Evolutionary conservation across 2,888 invertebrate species (phyloP), one percentile per base, ranked within the genome.

Genomic region (Synergus umbraculus): DNA sequence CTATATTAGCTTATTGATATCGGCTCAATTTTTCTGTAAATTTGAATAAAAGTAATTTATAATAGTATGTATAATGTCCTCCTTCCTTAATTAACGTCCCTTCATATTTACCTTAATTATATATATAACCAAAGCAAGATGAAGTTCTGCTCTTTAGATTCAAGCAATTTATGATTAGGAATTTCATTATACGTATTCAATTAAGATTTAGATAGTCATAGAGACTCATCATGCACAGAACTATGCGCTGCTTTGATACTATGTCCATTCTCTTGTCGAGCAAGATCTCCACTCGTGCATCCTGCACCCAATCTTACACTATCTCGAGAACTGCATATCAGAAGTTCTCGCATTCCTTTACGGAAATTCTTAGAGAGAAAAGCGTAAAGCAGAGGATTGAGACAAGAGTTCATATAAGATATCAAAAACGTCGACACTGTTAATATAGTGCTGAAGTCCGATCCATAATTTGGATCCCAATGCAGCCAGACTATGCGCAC

Each of bases 381-480:
- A 4, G 98, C 98, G 92, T 98, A 98, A 10, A 98, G 94, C 77
- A 98, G 93, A 0, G 98, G 98, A 93, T 98, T 98, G 83, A 98
- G 95, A 73, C 96, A 98, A 22, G 97, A 97, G 93, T 98, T 98
- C 92, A 97, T 95, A 92, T 97, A 98, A 65, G 97, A 95, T 86
- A 97, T 94, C 82, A 98, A 94, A 92, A 97, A 97, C 41, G 97
- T 97, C 82, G 97, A 94, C 1, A 98, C 97, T 12, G 97, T 97
- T 82, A 97, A 93, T 22, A 96, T 93, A 9, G 95, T 95, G 88
- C 96, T 96, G 90, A 97, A 96, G 89, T 96, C 95, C 8, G 89
- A 88, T 3, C 82, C 87, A 80, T 88, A 90, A 78, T 82, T 87
- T 15, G 89, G 83, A 69, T 85, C 87, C 96, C 96, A 97, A 92